Conservation (phyloP, 2,888 invertebrate genomes). For the Plebejus melissa region DNA sequence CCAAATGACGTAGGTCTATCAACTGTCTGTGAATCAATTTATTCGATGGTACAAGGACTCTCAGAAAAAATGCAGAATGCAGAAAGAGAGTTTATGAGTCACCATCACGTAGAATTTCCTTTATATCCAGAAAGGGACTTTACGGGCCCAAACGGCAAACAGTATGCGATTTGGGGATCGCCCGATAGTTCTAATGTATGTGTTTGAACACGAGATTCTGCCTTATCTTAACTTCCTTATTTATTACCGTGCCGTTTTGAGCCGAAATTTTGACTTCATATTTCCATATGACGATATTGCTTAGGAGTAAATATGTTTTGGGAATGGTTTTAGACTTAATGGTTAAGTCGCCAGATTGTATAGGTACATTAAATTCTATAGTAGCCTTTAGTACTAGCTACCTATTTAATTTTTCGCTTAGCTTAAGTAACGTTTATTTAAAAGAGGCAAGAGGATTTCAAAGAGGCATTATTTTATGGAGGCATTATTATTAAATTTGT, state of each 20-base stretch:
- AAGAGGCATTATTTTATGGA: too few relatives aligned
- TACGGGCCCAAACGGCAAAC: neutral
- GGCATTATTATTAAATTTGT: too few relatives aligned
- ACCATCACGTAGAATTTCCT: neutral
- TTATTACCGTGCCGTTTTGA: neutral
- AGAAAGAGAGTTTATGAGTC: neutral
- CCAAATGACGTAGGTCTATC: too few relatives aligned
- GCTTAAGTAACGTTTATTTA: too few relatives aligned
- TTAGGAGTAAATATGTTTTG: neutral
- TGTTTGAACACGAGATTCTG: conserved; percentile 4
- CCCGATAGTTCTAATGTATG: neutral
- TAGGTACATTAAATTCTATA: too few relatives aligned
- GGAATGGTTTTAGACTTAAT: too few relatives aligned
- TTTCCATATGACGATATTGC: neutral
- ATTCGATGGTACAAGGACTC: too few relatives aligned
- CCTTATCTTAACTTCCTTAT: neutral
- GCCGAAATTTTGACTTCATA: neutral
- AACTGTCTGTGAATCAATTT: too few relatives aligned
- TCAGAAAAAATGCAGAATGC: neutral
- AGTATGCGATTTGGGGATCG: neutral
- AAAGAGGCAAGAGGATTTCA: too few relatives aligned
- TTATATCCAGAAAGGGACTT: neutral
- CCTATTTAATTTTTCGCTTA: too few relatives aligned
- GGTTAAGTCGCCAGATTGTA: too few relatives aligned
- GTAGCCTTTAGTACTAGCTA: too few relatives aligned